Percentiles rank a stretch among this genome's conserved stretches.
phyloP scores from a whole-genome alignment of 2,797 vertebrate genomes.

The Mormyrus hasselquistii region DNA sequence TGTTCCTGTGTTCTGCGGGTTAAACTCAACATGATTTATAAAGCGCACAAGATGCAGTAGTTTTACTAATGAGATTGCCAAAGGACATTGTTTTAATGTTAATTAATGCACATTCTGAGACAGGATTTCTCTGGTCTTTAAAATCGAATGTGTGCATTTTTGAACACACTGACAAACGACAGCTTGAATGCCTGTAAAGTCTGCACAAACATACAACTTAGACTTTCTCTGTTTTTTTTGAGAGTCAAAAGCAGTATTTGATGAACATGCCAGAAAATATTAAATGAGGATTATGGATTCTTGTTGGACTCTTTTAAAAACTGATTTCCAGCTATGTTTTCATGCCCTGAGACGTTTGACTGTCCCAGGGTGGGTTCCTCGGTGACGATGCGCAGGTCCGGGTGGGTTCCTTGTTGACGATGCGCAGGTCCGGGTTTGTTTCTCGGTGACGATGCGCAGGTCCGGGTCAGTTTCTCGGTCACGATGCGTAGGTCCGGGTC shows the following conservation, averaged over 20 bases:
- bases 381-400: not conserved
- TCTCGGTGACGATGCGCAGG: too few species aligned
- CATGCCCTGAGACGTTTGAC: not conserved
- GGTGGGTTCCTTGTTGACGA: too few species aligned
- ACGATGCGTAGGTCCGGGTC: too few species aligned
- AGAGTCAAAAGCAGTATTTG: not conserved
- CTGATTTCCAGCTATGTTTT: not conserved
- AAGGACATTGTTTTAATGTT: constrained; percentile 9
- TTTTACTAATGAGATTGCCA: constrained; percentile 7
- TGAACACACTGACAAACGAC: not conserved
- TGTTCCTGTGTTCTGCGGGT: not conserved
- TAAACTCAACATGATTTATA: not conserved
- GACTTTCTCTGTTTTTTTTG: not conserved
- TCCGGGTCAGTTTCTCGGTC: too few species aligned
- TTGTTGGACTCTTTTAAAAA: not conserved
- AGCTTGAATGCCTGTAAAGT: not conserved
- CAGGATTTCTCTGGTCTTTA: not conserved
- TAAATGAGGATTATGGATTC: not conserved
- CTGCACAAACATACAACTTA: not conserved
- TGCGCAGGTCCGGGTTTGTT: too few species aligned
- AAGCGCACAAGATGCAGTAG: constrained; percentile 6
- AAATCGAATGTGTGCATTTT: not conserved
- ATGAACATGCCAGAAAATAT: not conserved
- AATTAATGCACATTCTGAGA: not conserved
- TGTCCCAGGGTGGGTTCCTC: not conserved